Evolutionary conservation across 2,113 vertebrate species (phyloP).

Genomic region (Aldabrachelys gigantea): DNA sequence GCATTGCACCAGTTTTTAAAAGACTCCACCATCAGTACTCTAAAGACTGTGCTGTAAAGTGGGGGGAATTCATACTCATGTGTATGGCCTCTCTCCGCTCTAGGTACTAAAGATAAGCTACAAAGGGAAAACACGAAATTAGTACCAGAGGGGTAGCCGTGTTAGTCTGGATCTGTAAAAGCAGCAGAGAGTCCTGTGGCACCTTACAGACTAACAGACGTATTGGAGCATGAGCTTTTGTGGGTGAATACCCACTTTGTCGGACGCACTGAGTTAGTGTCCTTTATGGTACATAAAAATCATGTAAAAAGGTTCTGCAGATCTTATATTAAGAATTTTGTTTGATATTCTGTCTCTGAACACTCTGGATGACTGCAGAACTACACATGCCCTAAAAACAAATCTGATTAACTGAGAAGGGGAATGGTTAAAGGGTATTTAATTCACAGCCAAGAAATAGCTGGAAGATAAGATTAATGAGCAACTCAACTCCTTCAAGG

Average conservation of each 20-base stretch:
- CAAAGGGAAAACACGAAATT: background rate
- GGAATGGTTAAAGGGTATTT: background rate
- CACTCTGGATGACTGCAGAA: background rate
- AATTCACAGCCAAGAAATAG: background rate
- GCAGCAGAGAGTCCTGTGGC: too few relatives aligned
- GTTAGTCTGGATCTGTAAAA: too few relatives aligned
- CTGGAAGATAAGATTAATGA: too few relatives aligned
- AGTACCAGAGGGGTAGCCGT: too few relatives aligned
- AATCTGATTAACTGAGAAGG: background rate
- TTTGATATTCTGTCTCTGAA: background rate
- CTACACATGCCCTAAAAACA: background rate
- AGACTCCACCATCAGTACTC: background rate
- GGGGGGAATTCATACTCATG: background rate
- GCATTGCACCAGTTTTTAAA: background rate
- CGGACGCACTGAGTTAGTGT: too few relatives aligned
- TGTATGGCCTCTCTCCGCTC: background rate
- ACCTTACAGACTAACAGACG: too few relatives aligned
- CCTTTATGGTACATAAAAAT: background rate
- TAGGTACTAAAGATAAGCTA: background rate
- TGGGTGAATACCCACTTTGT: too few relatives aligned
- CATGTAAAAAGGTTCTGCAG: too few relatives aligned
- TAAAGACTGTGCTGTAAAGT: too few relatives aligned
- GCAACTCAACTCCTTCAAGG: background rate
- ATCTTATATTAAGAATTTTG: background rate
- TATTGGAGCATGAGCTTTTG: too few relatives aligned